Evolutionary conservation across 1,140 invertebrate genomes (phyloP), one percentile per base, ranked within the genome.

Genomic region (Pseudomyrmex sp.): DNA sequence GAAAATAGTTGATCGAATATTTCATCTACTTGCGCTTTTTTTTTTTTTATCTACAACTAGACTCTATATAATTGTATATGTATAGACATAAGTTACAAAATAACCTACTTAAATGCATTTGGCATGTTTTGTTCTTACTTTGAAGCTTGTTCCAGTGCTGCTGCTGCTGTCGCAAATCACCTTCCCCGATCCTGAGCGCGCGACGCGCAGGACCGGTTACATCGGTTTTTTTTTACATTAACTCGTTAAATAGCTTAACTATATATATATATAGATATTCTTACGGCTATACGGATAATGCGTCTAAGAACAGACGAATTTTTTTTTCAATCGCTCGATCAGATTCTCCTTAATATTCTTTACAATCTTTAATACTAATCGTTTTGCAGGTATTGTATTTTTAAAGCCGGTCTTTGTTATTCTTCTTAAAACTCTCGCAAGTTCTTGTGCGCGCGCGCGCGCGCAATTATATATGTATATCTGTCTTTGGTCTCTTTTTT

Each of bases 91-190:
- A 63, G 86, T 88, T 90, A 91, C 74, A 91, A 89, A 88, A 90
- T 91, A 91, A 89, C 61, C 85, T 89, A 91, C 62, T 85, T 91
- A 90, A 92, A 92, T 92, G 91, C 91, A 92, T 92, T 92, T 92
- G 91, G 91, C 92, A 91, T 92, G 90, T 91, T 73, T 90, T 72
- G 87, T 88, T 88, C 70, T 68, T 72, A 63, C 58, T 72, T 82
- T 66, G 79, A 83, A 74, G 62, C 59, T 58, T 73, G 59, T 35
- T 35, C 59, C 63, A 61, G 59, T 26, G 10, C 18, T 48, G n/a
- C 20, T 80, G n/a, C 20, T 80, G 20, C 18, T 70, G 66, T 59
- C 46, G 48, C 5, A 59, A 35, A 46, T 70, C 62, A 54, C 10
- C 8, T 18, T 76, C 2, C 35, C 35, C 10, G 52, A 20, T 59